A percentile compares a stretch with the other conserved stretches of the same genome.
Conservation (phyloP, 2,888 invertebrate species). For the Scaptomyza flava region DNA sequence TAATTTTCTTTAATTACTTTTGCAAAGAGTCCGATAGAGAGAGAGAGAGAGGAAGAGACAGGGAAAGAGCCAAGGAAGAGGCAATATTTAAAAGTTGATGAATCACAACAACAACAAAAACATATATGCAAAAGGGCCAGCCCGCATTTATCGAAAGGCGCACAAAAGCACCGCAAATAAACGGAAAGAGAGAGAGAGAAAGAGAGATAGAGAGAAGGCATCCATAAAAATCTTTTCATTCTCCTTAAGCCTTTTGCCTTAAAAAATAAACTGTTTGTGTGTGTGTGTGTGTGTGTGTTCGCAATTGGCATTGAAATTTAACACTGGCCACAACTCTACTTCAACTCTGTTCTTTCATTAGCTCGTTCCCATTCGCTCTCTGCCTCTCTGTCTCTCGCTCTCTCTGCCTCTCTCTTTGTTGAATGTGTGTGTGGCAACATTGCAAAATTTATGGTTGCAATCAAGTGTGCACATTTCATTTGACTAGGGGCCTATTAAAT, state of each 20-base stretch:
- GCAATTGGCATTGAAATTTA: slow-evolving; percentile 75
- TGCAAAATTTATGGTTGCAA: slow-evolving; percentile 65
- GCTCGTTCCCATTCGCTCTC: slow-evolving; percentile 30
- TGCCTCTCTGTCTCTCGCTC: neutral
- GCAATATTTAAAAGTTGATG: slow-evolving; percentile 55
- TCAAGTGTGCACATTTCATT: slow-evolving; percentile 69
- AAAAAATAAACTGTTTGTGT: neutral
- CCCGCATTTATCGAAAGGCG: slow-evolving; percentile 50
- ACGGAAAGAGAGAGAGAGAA: neutral
- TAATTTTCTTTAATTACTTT: slow-evolving; percentile 44
- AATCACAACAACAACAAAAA: slow-evolving; percentile 43
- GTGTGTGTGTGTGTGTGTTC: slow-evolving; percentile 22
- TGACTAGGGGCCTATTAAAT: slow-evolving; percentile 52
- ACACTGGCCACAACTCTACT: slow-evolving; percentile 51
- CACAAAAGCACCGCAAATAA: slow-evolving; percentile 53
- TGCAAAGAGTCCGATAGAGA: slow-evolving; percentile 6
- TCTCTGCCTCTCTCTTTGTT: neutral
- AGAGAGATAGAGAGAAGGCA: neutral
- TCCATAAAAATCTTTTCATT: neutral
- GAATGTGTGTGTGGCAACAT: slow-evolving; percentile 24
- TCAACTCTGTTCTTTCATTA: slow-evolving; percentile 30
- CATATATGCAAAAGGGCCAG: neutral
- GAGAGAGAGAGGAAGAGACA: neutral
- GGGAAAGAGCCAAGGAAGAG: neutral
- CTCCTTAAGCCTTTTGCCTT: slow-evolving; percentile 5